These are phyloP conservation scores for Trichechus manatus DNA, from an alignment of 2,113 vertebrate genomes.

Conservation along the genomic window DNA sequence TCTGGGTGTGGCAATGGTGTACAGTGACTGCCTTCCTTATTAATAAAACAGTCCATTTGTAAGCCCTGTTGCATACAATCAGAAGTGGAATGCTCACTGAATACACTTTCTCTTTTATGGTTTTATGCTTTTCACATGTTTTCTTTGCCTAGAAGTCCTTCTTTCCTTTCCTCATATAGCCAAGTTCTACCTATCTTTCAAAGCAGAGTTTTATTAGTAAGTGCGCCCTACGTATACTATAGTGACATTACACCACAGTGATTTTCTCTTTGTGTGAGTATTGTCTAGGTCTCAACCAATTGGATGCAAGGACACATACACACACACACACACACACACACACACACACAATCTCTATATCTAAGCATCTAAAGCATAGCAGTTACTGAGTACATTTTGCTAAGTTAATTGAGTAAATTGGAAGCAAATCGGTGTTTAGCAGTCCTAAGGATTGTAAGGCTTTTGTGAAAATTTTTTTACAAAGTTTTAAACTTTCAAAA, in stretches of 20 bases:
- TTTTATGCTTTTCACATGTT: not conserved
- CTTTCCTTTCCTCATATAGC: not conserved
- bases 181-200: not conserved
- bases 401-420: not conserved
- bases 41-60: not conserved
- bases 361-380: not conserved
- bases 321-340: fast-evolving
- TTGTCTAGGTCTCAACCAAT: not conserved
- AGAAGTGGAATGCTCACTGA: not conserved
- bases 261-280: not conserved
- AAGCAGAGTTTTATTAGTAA: not conserved
- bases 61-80: not conserved
- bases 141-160: not conserved
- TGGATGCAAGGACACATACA: not conserved
- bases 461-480: not conserved
- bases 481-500: not conserved
- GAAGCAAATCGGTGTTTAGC: not conserved
- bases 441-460: not conserved
- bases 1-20: not conserved
- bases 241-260: not conserved
- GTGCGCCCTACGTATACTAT: not conserved
- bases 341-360: not conserved
- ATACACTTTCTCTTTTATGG: not conserved
- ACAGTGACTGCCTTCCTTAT: not conserved
- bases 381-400: not conserved